A percentile compares a stretch with the other conserved stretches of the same genome.
Conservation (phyloP, 2,888 invertebrate species). For the Pristionchus entomophagus region DNA sequence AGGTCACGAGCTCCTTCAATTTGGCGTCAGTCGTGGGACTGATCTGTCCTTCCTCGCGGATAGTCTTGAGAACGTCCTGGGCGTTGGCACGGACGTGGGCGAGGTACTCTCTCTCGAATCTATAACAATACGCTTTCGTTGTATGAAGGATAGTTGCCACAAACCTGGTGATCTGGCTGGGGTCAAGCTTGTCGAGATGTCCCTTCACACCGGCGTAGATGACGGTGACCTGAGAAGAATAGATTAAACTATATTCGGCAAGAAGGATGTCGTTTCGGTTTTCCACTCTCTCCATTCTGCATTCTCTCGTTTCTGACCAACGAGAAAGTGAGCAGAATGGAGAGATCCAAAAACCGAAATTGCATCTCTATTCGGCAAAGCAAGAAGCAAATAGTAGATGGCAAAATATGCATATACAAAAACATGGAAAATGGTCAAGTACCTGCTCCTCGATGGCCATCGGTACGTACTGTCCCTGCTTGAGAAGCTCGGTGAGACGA, state of each 20-base stretch:
- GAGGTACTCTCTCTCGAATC: constrained; percentile 96
- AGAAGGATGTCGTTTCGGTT: too few species aligned
- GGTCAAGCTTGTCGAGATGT: constrained; percentile 98
- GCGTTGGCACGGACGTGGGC: constrained; percentile 91
- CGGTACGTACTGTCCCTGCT: constrained; percentile 98
- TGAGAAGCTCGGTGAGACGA: constrained; percentile 96
- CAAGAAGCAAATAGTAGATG: background rate
- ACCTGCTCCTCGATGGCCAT: constrained; percentile 99
- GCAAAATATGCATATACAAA: background rate
- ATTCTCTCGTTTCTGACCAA: too few species aligned
- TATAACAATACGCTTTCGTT: too few species aligned
- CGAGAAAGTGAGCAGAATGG: too few species aligned
- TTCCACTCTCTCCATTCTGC: too few species aligned
- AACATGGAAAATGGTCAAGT: constrained; percentile 17
- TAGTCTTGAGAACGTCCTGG: constrained; percentile 76
- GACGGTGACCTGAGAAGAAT: constrained; percentile 81
- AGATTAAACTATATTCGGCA: too few species aligned
- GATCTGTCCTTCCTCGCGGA: constrained; percentile 93
- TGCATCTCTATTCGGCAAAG: too few species aligned
- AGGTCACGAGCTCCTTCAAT: constrained; percentile 92
- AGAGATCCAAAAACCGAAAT: too few species aligned
- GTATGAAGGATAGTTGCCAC: background rate
- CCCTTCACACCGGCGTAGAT: constrained; percentile 99
- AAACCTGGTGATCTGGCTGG: constrained; percentile 90
- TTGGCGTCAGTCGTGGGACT: constrained; percentile 89